phyloP scores from a whole-genome alignment of 2,113 vertebrate genomes.

The Pao palembangensis region DNA sequence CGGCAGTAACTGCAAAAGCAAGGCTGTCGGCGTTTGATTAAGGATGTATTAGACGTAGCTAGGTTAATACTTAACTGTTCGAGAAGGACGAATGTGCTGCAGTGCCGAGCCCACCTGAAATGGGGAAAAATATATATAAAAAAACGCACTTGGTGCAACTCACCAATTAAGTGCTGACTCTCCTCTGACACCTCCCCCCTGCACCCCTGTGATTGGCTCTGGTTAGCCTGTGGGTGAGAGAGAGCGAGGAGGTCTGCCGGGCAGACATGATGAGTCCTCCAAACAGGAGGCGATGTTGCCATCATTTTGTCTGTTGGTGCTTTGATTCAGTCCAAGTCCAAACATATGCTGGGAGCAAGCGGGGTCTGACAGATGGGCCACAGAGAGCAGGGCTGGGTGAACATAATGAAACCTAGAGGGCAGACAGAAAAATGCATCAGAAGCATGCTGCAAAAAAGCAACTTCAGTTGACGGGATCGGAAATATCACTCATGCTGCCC shows the following conservation, averaged over 20 bases:
- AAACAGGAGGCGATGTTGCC: constrained; percentile 78
- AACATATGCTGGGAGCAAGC: constrained; percentile 63
- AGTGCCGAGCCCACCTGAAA: constrained; percentile 84
- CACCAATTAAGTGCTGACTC: constrained; percentile 84
- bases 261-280: constrained; percentile 78
- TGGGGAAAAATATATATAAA: constrained; percentile 75
- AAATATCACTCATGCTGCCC: neutral
- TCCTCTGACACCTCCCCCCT: constrained; percentile 83
- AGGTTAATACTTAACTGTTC: constrained; percentile 79
- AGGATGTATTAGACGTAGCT: constrained; percentile 53
- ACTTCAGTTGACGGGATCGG: constrained; percentile 8
- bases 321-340: constrained; percentile 75
- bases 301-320: constrained; percentile 72
- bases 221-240: constrained; percentile 85
- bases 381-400: constrained; percentile 76
- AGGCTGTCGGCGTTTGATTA: neutral
- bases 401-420: constrained; percentile 78
- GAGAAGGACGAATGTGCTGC: constrained; percentile 79
- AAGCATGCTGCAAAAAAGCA: constrained; percentile 5
- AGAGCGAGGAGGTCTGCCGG: constrained; percentile 82
- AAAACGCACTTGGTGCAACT: constrained; percentile 79
- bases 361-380: constrained; percentile 76
- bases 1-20: neutral
- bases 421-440: constrained; percentile 39
- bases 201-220: constrained; percentile 82